Evolutionary conservation across 2,888 invertebrate genomes (phyloP).

Genomic region (Branchinecta sandiegonensis): DNA sequence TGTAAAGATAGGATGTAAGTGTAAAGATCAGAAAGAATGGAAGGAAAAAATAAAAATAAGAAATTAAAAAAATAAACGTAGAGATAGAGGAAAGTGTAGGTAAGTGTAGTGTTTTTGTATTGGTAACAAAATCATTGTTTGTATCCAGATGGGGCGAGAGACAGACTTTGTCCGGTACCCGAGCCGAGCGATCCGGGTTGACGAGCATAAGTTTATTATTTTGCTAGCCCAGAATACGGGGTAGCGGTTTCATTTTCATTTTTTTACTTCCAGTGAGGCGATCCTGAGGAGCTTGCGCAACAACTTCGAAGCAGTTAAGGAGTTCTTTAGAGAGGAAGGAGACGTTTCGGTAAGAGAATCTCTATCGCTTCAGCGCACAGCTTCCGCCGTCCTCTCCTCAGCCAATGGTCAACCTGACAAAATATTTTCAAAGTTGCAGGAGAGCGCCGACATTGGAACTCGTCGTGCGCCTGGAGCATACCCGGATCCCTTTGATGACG

Average conservation of each 20-base stretch:
- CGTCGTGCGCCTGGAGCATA: neutral
- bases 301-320: constrained; percentile 12
- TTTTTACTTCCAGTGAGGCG: neutral
- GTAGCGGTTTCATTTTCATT: neutral
- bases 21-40: no score
- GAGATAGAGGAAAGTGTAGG: no score
- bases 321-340: neutral
- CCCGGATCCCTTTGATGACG: neutral
- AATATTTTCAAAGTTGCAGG: constrained; percentile 15
- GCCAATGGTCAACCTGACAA: neutral
- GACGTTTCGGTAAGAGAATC: constrained; percentile 15
- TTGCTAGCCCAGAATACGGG: no score
- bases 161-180: no score
- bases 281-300: neutral
- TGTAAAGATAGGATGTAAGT: no score
- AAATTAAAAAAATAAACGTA: no score
- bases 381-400: neutral
- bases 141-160: no score
- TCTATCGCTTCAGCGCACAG: neutral
- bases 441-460: constrained; percentile 10
- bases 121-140: no score
- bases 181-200: no score
- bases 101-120: no score
- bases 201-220: no score
- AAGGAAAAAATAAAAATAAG: no score